Evolutionary conservation across 2,888 invertebrate species (phyloP).

Genomic region (Heteromurus nitidus): DNA sequence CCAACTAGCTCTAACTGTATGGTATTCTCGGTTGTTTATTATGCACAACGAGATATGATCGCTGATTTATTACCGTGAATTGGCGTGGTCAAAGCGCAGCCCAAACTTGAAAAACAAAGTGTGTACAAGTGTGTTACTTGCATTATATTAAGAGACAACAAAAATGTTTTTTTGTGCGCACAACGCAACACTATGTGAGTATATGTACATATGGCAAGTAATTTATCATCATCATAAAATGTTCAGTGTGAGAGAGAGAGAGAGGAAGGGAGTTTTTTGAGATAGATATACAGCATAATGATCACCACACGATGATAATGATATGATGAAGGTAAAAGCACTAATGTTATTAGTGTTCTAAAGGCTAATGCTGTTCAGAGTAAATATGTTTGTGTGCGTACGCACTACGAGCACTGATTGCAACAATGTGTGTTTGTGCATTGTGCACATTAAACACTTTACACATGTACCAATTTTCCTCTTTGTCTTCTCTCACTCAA

Average conservation of each 20-base stretch:
- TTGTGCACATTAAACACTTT: neutral
- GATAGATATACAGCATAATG: neutral
- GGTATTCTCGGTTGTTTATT: neutral
- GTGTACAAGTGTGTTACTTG: too few species aligned
- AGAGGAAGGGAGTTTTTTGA: conserved; percentile 20
- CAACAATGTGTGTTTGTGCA: neutral
- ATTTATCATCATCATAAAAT: conserved; percentile 42
- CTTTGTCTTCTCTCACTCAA: too few species aligned
- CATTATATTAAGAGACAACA: too few species aligned
- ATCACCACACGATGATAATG: conserved; percentile 4
- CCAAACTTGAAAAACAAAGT: conserved; percentile 1
- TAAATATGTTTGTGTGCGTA: too few species aligned
- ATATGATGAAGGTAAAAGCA: conserved; percentile 6
- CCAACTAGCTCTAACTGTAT: neutral
- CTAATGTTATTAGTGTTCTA: conserved; percentile 30
- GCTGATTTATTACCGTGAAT: conserved; percentile 58
- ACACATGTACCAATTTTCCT: conserved; percentile 5
- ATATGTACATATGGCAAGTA: conserved; percentile 1
- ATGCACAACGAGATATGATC: conserved; percentile 36
- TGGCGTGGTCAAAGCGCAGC: conserved; percentile 44
- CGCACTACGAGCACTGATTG: too few species aligned
- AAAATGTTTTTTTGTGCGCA: too few species aligned
- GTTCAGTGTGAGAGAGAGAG: neutral
- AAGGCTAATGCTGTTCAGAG: too few species aligned
- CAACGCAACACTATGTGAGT: neutral